Evolutionary conservation across 2,797 vertebrate genomes (phyloP).

Genomic region (Otolemur crassicaudatus): DNA sequence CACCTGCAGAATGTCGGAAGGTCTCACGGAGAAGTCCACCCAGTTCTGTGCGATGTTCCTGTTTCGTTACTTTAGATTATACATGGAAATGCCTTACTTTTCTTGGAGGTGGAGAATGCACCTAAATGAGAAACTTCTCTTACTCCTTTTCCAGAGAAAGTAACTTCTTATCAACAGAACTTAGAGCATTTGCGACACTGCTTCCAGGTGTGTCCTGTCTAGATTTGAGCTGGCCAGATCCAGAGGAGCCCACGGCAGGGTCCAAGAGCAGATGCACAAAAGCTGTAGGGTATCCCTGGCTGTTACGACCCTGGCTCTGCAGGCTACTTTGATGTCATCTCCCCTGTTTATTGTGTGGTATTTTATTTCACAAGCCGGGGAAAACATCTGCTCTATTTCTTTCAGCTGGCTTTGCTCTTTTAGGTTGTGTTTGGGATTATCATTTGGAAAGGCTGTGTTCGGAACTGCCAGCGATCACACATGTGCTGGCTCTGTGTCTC

Average conservation of each 20-base stretch:
- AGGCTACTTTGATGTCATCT: constrained; percentile 31
- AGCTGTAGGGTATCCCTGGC: neutral
- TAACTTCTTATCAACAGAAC: neutral
- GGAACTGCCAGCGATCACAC: neutral
- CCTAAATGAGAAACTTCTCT: neutral
- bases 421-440: neutral
- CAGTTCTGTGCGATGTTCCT: neutral
- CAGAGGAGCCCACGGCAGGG: neutral
- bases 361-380: constrained; percentile 45
- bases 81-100: neutral
- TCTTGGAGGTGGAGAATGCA: neutral
- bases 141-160: neutral
- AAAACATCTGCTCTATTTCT: constrained; percentile 47
- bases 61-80: neutral
- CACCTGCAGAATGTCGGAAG: neutral
- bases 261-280: neutral
- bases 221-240: neutral
- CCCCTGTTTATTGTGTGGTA: neutral
- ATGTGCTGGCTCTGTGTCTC: neutral
- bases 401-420: constrained; percentile 39
- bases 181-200: neutral
- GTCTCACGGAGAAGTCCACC: neutral
- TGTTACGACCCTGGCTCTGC: neutral
- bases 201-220: constrained; percentile 3
- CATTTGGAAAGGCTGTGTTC: neutral